A percentile compares a stretch with the other conserved stretches of the same genome.
phyloP scores from a whole-genome alignment of 2,797 vertebrate genomes.

The Meda fulgida region DNA sequence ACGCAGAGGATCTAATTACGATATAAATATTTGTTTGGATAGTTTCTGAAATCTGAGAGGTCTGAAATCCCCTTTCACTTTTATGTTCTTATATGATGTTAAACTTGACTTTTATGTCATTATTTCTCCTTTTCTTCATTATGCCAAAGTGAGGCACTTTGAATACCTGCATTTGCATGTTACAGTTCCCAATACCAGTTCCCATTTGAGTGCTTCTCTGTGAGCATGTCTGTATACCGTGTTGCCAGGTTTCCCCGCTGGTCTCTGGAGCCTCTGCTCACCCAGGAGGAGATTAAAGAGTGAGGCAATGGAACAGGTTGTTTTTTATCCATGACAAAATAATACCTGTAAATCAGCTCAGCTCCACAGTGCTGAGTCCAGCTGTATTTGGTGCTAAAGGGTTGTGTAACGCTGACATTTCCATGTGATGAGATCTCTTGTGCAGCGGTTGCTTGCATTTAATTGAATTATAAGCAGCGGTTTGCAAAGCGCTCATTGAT shows the following conservation, averaged over 20 bases:
- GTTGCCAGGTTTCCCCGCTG: constrained; percentile 49
- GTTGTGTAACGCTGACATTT: constrained; percentile 13
- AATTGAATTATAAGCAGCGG: constrained; percentile 1
- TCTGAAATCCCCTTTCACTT: neutral
- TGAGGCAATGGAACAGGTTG: neutral
- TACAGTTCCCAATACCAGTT: too few species aligned
- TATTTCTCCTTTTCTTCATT: neutral
- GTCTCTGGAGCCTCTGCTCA: constrained; percentile 37
- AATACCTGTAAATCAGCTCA: constrained; percentile 41
- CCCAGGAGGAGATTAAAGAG: constrained; percentile 43
- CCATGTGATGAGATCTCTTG: constrained; percentile 2
- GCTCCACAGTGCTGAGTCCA: constrained; percentile 4
- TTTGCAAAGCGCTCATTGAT: neutral
- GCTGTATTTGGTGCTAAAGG: neutral
- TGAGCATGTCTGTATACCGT: neutral
- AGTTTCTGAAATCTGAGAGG: neutral
- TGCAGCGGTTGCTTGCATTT: neutral
- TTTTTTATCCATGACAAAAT: constrained; percentile 19
- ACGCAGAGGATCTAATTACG: neutral
- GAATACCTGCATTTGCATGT: too few species aligned
- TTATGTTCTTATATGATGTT: neutral
- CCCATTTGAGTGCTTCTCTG: neutral
- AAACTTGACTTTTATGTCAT: neutral
- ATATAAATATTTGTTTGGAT: neutral
- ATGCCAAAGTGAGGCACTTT: neutral